These are phyloP conservation scores for Drosophila neotestacea DNA, from an alignment of 2,888 invertebrate species.

Conservation along the genomic window DNA sequence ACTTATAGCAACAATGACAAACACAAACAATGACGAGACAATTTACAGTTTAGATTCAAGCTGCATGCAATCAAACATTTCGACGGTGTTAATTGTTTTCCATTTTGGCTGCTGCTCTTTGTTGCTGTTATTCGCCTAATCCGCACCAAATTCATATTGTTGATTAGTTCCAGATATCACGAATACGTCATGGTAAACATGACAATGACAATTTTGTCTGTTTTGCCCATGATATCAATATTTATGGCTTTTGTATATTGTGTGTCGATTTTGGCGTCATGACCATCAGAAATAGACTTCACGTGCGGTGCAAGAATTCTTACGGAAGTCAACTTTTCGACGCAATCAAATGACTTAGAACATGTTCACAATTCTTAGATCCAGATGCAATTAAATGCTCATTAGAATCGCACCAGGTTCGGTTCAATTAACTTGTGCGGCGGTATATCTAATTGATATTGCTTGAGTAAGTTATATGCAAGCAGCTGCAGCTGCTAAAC, in stretches of 20 bases:
- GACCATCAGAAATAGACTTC: conserved; percentile 38
- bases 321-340: conserved; percentile 41
- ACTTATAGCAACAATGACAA: conserved; percentile 9
- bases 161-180: conserved; percentile 61
- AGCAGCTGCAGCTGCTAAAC: conserved; percentile 33
- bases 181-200: conserved; percentile 68
- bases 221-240: conserved; percentile 33
- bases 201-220: conserved; percentile 49
- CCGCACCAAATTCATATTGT: conserved; percentile 47
- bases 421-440: conserved; percentile 16
- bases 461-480: conserved; percentile 13
- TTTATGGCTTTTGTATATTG: conserved; percentile 12
- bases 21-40: conserved; percentile 31
- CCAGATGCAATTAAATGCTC: conserved; percentile 55
- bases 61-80: conserved; percentile 53
- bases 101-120: conserved; percentile 32
- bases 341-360: conserved; percentile 14
- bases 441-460: conserved; percentile 22
- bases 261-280: conserved; percentile 31
- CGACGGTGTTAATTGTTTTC: conserved; percentile 55
- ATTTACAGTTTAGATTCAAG: conserved; percentile 51
- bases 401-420: conserved; percentile 38
- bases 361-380: conserved; percentile 2
- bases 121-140: conserved; percentile 26
- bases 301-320: conserved; percentile 24